A percentile compares a stretch with the other conserved stretches of the same genome.
phyloP scores from a whole-genome alignment of 2,113 vertebrate genomes.

The Leptocoma aspasia region DNA sequence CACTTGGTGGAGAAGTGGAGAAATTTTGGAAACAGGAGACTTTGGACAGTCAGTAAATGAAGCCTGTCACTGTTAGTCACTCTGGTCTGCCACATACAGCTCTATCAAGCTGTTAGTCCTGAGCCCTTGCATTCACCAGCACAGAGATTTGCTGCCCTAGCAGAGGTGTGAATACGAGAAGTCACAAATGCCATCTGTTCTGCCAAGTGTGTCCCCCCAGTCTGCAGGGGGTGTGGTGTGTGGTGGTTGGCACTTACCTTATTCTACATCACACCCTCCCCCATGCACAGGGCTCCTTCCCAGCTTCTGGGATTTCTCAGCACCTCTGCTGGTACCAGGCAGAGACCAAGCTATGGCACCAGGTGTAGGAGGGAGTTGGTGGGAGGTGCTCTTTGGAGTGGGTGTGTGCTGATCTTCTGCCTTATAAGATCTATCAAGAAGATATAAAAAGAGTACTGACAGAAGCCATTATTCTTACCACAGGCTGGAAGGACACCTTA shows the following conservation, averaged over 20 bases:
- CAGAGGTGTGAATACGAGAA: not conserved
- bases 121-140: not conserved
- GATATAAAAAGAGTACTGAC: not conserved
- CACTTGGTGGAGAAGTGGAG: not conserved
- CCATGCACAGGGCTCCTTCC: not conserved
- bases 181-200: not conserved
- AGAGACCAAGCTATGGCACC: not conserved
- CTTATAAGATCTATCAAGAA: not conserved
- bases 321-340: not conserved
- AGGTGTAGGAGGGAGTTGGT: not conserved
- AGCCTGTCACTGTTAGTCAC: not conserved
- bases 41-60: not conserved
- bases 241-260: not conserved
- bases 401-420: not conserved
- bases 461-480: not conserved
- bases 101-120: not conserved
- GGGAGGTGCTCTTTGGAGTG: not conserved
- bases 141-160: not conserved
- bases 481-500: not conserved
- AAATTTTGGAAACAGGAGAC: not conserved
- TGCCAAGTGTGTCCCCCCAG: not conserved
- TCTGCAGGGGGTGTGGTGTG: not conserved
- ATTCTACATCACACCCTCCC: not conserved
- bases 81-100: accelerated
- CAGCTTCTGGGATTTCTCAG: not conserved